phyloP scores from a whole-genome alignment of 2,113 vertebrate species.

The Corythornis vintsioides region DNA sequence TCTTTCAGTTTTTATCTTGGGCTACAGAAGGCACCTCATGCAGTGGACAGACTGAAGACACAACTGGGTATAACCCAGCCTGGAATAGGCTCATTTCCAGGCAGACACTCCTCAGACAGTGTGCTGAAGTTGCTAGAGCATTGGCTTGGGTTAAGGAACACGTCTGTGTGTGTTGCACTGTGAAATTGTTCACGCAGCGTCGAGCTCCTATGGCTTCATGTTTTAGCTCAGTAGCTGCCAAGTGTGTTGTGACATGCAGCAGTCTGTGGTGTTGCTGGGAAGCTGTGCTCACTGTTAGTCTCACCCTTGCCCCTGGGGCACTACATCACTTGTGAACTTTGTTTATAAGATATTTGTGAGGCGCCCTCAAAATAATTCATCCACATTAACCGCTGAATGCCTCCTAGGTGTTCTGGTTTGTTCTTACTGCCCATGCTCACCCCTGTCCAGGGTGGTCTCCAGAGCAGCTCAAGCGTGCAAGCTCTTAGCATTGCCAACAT shows the following conservation, averaged over 20 bases:
- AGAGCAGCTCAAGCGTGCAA: background rate
- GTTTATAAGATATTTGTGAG: background rate
- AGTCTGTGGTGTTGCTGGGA: background rate
- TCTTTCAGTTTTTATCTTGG: background rate
- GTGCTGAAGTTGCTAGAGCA: background rate
- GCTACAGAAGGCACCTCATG: background rate
- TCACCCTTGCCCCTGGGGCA: background rate
- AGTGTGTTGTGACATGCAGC: background rate
- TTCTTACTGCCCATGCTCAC: background rate
- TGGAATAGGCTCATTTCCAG: background rate
- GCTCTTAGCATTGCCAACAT: background rate
- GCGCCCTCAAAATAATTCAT: background rate
- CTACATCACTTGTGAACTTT: accelerated
- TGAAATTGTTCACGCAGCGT: background rate
- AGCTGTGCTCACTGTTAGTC: background rate
- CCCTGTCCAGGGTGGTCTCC: background rate
- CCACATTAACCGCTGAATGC: background rate
- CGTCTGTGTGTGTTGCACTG: background rate
- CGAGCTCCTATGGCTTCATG: accelerated
- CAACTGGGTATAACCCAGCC: background rate
- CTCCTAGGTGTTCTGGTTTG: background rate
- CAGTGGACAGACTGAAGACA: background rate
- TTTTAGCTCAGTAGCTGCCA: background rate
- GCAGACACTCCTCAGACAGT: background rate
- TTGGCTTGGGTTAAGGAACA: background rate